Base-by-base conservation (phyloP, 2,113 vertebrate species). In the Muntiacus muntjak region DNA sequence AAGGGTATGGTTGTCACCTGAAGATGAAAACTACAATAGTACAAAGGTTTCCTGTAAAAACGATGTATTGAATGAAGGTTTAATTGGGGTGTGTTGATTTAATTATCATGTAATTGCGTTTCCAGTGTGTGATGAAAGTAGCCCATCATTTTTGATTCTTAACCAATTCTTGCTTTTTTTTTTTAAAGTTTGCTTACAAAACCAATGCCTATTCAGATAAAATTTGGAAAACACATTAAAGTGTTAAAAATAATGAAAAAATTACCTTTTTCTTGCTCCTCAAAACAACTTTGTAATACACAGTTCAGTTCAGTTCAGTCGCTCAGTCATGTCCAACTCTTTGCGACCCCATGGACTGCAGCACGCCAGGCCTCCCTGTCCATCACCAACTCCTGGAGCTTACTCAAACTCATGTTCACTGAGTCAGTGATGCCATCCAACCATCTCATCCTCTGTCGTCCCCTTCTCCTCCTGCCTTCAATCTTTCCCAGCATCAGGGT, bases 51-150 rank as follows among this genome's bases (percentile, higher is more conserved):
- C 62, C 36, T 60, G 16, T 43, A 67, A 94, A 84, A 87, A 86
- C 23, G 43, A 13, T 83, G 82, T 78, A 57, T 86, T 58, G 55
- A 92, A 85, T 90, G 26, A 92, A 92, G 60, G 47, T 83, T 96
- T 96, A 89, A 78, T 90, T 86, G 90, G 55, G 16, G 13, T 83
- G 47, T 90, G 47, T 86, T 84, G 87, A 95, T 92, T 95, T 74
- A 95, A 67, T 83, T 57, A 85, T 89, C 57, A 90, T 64, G 55
- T 90, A 93, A 89, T 92, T 94, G 54, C 7, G 25, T 74, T 96
- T 96, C 26, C 33, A 81, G 74, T 83, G 91, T 81, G 67, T 93
- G 62, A 84, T 71, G 40, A 93, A 98, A 97, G 60, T 78, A 86
- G 62, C 23, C 13, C 86, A 94, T 97, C 23, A 36, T 79, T 91